phyloP scores from a whole-genome alignment of 2,888 invertebrate species.

The Drosophila monieri region DNA sequence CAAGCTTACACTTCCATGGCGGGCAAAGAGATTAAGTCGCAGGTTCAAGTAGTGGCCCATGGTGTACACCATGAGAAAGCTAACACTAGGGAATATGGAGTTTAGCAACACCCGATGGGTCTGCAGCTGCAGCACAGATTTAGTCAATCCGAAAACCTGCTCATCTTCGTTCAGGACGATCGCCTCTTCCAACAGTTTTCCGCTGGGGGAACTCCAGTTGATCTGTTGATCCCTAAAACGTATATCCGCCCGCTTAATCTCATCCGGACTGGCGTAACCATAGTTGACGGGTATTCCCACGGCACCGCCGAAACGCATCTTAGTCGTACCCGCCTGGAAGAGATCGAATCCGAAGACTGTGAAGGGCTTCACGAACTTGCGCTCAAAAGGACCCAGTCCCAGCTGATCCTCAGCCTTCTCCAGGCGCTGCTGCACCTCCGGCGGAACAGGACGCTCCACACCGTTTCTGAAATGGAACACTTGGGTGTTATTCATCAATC shows the following conservation, averaged over 20 bases:
- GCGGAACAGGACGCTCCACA: slow-evolving; percentile 85
- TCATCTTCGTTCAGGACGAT: slow-evolving; percentile 91
- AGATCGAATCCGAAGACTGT: slow-evolving; percentile 90
- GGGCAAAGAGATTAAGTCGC: slow-evolving; percentile 85
- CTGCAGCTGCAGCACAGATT: slow-evolving; percentile 88
- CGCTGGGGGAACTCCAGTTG: slow-evolving; percentile 87
- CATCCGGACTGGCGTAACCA: slow-evolving; percentile 84
- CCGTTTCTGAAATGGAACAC: slow-evolving; percentile 85
- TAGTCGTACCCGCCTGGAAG: slow-evolving; percentile 87
- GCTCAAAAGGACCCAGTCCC: slow-evolving; percentile 85
- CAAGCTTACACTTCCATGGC: slow-evolving; percentile 84
- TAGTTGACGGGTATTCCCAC: slow-evolving; percentile 91
- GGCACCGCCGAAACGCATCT: slow-evolving; percentile 86
- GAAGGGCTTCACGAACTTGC: slow-evolving; percentile 87
- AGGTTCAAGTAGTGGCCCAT: slow-evolving; percentile 85
- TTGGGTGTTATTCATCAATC: neutral
- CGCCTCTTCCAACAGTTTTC: slow-evolving; percentile 87
- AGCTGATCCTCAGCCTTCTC: slow-evolving; percentile 87
- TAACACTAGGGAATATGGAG: slow-evolving; percentile 85
- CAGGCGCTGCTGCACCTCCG: slow-evolving; percentile 85
- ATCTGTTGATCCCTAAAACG: slow-evolving; percentile 87
- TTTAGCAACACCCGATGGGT: slow-evolving; percentile 86
- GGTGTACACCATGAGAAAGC: slow-evolving; percentile 85
- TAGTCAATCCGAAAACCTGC: slow-evolving; percentile 91
- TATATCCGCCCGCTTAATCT: slow-evolving; percentile 86